A percentile compares a stretch with the other conserved stretches of the same genome.
phyloP scores from a whole-genome alignment of 2,113 vertebrate genomes.

The Chaenocephalus aceratus region DNA sequence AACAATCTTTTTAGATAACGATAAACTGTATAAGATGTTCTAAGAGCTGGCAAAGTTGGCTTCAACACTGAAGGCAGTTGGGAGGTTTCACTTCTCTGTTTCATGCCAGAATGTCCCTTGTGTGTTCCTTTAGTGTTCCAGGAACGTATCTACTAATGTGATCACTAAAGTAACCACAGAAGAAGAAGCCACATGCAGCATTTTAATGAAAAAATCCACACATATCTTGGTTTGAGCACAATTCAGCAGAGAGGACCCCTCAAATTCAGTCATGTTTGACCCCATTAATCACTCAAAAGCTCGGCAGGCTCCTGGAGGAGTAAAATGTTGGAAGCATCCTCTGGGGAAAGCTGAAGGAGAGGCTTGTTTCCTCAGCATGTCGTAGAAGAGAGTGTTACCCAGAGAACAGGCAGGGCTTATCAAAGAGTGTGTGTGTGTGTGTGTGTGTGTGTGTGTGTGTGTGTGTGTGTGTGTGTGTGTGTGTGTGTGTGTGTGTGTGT shows the following conservation, averaged over 20 bases:
- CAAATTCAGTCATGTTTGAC: not conserved
- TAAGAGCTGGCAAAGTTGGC: not conserved
- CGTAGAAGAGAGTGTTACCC: not conserved
- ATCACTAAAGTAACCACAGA: not conserved
- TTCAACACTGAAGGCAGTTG: not conserved
- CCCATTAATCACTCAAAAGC: not conserved
- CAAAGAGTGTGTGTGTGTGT: slow-evolving; percentile 16
- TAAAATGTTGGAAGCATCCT: not conserved
- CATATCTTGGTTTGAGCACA: not conserved
- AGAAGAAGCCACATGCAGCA: not conserved
- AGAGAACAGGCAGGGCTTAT: slow-evolving; percentile 9
- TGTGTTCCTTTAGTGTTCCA: not conserved
- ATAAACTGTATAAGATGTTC: no score
- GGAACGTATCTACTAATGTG: not conserved
- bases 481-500: no score
- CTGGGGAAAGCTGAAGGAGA: not conserved
- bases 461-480: not conserved
- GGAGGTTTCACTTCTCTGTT: slow-evolving; percentile 41
- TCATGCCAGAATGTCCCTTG: not conserved
- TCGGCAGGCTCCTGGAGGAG: not conserved
- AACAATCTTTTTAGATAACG: not conserved
- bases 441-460: slow-evolving; percentile 8
- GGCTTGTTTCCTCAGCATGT: slow-evolving; percentile 10
- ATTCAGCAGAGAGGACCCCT: not conserved
- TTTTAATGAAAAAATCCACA: not conserved